phyloP scores from a whole-genome alignment of 2,797 vertebrate genomes.

The Cossypha niveicapilla region DNA sequence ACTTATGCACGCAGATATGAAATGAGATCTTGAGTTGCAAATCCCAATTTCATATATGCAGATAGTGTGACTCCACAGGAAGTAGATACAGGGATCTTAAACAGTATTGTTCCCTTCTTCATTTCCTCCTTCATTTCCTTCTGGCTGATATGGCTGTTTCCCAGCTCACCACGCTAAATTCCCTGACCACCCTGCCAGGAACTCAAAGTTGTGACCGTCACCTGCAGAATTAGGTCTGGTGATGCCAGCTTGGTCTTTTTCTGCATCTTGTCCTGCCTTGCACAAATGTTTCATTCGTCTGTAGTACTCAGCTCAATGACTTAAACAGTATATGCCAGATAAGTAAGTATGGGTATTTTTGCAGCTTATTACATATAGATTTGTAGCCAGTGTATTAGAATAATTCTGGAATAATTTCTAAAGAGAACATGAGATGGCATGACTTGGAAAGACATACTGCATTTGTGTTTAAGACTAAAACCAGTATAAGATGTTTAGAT shows the following conservation, averaged over 20 bases:
- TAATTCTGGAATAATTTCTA: neutral
- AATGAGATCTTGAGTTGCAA: neutral
- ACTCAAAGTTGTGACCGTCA: neutral
- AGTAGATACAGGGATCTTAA: neutral
- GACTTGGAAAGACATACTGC: neutral
- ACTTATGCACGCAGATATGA: neutral
- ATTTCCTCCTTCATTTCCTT: neutral
- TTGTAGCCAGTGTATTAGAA: neutral
- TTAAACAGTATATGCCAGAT: neutral
- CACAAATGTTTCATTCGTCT: neutral
- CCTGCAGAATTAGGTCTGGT: neutral
- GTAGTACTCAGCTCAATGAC: neutral
- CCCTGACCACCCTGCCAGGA: neutral
- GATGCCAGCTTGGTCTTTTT: neutral
- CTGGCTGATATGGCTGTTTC: neutral
- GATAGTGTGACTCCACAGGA: neutral
- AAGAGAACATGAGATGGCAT: neutral
- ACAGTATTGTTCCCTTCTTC: neutral
- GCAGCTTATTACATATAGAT: neutral
- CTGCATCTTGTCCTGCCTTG: neutral
- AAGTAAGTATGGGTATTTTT: neutral
- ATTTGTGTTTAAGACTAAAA: neutral
- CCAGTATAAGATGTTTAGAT: neutral
- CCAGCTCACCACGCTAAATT: neutral
- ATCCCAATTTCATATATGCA: neutral